phyloP scores from a whole-genome alignment of 2,113 vertebrate genomes.

The Jacana jacana region DNA sequence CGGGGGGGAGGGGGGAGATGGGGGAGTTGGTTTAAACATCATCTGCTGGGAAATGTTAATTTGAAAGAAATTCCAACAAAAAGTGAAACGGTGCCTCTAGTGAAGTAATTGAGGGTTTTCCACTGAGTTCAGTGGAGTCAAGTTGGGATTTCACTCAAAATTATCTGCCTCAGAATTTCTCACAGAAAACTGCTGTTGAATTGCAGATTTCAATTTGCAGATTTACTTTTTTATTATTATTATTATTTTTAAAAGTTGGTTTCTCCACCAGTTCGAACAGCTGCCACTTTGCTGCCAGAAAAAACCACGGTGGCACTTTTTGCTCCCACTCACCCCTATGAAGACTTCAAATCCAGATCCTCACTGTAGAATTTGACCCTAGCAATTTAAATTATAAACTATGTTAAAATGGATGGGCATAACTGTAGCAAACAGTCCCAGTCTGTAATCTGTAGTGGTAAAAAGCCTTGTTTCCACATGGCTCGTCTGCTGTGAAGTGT shows the following conservation, averaged over 20 bases:
- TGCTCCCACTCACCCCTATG: neutral
- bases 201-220: neutral
- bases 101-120: neutral
- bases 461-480: neutral
- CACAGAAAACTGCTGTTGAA: neutral
- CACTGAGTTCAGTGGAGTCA: neutral
- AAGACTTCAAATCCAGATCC: neutral
- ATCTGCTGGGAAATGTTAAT: neutral
- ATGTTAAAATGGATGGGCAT: neutral
- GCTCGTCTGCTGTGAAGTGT: neutral
- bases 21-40: neutral
- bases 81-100: neutral
- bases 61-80: neutral
- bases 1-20: no score
- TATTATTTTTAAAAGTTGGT: neutral
- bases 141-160: neutral
- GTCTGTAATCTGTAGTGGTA: neutral
- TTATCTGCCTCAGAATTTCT: neutral
- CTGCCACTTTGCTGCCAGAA: neutral
- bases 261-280: neutral
- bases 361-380: neutral
- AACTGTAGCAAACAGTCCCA: neutral
- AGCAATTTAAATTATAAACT: neutral
- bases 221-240: neutral
- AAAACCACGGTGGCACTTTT: neutral